These are phyloP conservation scores for Sesamia inferens DNA, from an alignment of 2,888 invertebrate genomes.

Conservation along the genomic window DNA sequence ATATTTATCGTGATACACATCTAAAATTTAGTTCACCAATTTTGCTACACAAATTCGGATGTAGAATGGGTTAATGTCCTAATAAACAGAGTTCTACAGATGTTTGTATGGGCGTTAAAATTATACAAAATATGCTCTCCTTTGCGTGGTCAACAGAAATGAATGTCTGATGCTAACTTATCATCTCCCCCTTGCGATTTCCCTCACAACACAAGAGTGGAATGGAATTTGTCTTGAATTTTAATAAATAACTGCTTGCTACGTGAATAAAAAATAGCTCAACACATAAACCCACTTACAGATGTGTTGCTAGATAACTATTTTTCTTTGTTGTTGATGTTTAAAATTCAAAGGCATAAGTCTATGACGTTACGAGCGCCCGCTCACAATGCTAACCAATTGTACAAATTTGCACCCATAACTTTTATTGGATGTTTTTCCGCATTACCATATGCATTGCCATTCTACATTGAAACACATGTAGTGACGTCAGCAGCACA, in stretches of 20 bases:
- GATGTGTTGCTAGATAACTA: constrained; percentile 25
- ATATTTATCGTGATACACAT: constrained; percentile 18
- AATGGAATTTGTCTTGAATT: constrained; percentile 19
- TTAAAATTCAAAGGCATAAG: constrained; percentile 43
- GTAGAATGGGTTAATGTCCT: constrained; percentile 53
- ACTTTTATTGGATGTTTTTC: constrained; percentile 52
- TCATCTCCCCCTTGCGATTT: neutral
- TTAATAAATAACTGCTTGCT: constrained; percentile 10
- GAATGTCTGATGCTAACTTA: neutral
- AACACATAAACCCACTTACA: constrained; percentile 21
- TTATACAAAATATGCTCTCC: constrained; percentile 20
- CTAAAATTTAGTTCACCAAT: neutral
- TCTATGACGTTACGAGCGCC: constrained; percentile 31
- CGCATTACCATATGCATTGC: constrained; percentile 48
- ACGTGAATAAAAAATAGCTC: constrained; percentile 23
- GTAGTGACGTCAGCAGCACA: constrained; percentile 51
- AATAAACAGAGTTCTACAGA: constrained; percentile 39
- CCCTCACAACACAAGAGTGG: neutral
- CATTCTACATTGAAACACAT: constrained; percentile 53
- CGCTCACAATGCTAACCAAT: constrained; percentile 41
- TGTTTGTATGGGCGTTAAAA: constrained; percentile 28
- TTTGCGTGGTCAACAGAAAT: constrained; percentile 1
- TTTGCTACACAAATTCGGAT: constrained; percentile 38
- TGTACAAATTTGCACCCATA: constrained; percentile 51
- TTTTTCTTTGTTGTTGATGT: constrained; percentile 33